These are phyloP conservation scores for Podotricha telesiphe DNA, from an alignment of 2,888 invertebrate genomes.

Conservation along the genomic window DNA sequence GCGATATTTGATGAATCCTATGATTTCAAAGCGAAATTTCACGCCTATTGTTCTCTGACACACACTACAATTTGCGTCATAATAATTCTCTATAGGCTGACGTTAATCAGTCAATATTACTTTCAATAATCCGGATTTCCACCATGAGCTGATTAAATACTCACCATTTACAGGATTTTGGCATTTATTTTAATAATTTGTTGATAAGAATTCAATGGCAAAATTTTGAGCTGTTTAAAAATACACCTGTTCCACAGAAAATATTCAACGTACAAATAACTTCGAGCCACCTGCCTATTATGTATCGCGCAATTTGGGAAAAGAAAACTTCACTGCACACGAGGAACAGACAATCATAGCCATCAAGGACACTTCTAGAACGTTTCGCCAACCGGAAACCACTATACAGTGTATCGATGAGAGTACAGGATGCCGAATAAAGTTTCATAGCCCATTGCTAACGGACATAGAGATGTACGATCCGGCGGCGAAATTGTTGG, in stretches of 20 bases:
- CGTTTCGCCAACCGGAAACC: conserved; percentile 49
- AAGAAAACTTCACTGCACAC: conserved; percentile 17
- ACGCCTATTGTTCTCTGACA: conserved; percentile 3
- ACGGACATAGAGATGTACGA: conserved; percentile 77
- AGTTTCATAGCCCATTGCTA: conserved; percentile 48
- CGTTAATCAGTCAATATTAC: background rate
- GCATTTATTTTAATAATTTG: too few relatives aligned
- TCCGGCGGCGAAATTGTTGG: conserved; percentile 89
- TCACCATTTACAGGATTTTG: too few relatives aligned
- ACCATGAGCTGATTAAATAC: too few relatives aligned
- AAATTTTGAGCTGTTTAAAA: background rate
- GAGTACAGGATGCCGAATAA: conserved; percentile 10
- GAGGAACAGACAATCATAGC: conserved; percentile 29
- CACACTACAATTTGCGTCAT: background rate
- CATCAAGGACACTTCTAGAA: conserved; percentile 42
- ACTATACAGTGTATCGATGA: conserved; percentile 45
- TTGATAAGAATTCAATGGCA: too few relatives aligned
- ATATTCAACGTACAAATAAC: conserved; percentile 3
- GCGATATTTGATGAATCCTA: conserved; percentile 16
- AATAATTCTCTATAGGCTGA: background rate
- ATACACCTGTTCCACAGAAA: background rate
- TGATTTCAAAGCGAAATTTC: conserved; percentile 14
- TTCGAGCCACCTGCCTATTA: conserved; percentile 62
- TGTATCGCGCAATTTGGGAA: conserved; percentile 52
- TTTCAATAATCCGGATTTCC: too few relatives aligned